A percentile compares a stretch with the other conserved stretches of the same genome.
Evolutionary conservation across 2,888 invertebrate genomes (phyloP).

Genomic region (Trypoxylon attenuatum): DNA sequence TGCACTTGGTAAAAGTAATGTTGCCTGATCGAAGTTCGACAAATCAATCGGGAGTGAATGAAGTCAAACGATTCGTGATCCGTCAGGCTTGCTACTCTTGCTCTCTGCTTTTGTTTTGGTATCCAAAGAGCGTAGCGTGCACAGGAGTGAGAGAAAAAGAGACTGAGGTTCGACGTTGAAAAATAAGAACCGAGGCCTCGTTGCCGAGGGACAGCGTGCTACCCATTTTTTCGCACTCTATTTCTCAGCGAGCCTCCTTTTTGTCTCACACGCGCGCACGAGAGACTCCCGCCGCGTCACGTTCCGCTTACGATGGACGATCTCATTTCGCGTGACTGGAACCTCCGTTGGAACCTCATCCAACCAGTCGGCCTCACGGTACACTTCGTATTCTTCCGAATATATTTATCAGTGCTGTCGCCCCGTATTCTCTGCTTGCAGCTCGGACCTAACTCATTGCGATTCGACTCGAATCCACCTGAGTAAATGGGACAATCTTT

Average conservation of each 20-base stretch:
- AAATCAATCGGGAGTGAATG: constrained; percentile 24
- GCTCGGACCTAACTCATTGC: too few relatives aligned
- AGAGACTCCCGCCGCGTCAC: constrained; percentile 18
- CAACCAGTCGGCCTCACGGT: too few relatives aligned
- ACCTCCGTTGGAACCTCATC: too few relatives aligned
- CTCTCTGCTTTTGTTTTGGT: constrained; percentile 4
- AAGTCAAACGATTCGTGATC: constrained; percentile 9
- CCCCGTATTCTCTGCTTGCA: too few relatives aligned
- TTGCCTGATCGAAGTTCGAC: constrained; percentile 5
- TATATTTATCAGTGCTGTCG: neutral
- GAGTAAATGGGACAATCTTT: neutral
- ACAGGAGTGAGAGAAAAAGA: neutral
- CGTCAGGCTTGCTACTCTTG: constrained; percentile 4
- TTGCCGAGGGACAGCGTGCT: constrained; percentile 17
- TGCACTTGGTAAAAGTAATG: constrained; percentile 1
- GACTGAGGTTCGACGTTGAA: constrained; percentile 39
- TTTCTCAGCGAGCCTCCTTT: constrained; percentile 27
- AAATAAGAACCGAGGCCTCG: constrained; percentile 38
- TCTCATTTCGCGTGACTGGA: constrained; percentile 35
- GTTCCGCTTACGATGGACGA: constrained; percentile 41
- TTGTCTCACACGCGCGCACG: constrained; percentile 15
- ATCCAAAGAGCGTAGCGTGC: too few relatives aligned
- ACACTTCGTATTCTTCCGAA: neutral
- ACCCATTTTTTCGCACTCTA: constrained; percentile 36
- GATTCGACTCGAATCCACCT: neutral